Percentiles rank a stretch among this genome's conserved stretches.
These are phyloP conservation scores for Sitodiplosis mosellana DNA, from an alignment of 1,140 invertebrate genomes.

Conservation along the genomic window DNA sequence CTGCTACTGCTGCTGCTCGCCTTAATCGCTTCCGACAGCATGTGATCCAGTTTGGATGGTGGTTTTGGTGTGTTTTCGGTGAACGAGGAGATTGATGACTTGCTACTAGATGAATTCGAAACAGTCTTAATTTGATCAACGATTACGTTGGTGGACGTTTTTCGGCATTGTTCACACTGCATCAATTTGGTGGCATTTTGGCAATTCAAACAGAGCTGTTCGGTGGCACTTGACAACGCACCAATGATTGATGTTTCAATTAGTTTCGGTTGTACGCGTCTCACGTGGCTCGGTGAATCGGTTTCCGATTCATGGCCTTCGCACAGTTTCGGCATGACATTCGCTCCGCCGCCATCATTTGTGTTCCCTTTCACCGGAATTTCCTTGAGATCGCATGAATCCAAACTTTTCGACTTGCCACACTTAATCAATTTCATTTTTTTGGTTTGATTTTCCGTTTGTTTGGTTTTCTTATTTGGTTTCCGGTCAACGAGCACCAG, in stretches of 20 bases:
- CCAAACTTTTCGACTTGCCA: constrained; percentile 65
- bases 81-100: constrained; percentile 8
- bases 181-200: neutral
- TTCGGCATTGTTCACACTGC: constrained; percentile 5
- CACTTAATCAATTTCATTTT: constrained; percentile 47
- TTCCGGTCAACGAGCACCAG: constrained; percentile 50
- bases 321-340: constrained; percentile 17
- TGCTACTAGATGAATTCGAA: neutral
- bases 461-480: constrained; percentile 28
- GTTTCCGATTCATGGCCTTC: constrained; percentile 17
- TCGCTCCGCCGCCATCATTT: constrained; percentile 3
- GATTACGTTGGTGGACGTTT: constrained; percentile 4
- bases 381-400: constrained; percentile 45
- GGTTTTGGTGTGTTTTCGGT: constrained; percentile 18
- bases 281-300: constrained; percentile 3
- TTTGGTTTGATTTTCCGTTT: constrained; percentile 10
- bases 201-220: neutral
- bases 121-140: neutral
- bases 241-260: neutral
- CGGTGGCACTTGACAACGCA: neutral
- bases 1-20: neutral
- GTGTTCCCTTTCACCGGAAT: constrained; percentile 11
- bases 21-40: too few species aligned
- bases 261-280: neutral
- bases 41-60: constrained; percentile 8